Base-by-base conservation (phyloP, 1,140 invertebrate species). In the Ips typographus region DNA sequence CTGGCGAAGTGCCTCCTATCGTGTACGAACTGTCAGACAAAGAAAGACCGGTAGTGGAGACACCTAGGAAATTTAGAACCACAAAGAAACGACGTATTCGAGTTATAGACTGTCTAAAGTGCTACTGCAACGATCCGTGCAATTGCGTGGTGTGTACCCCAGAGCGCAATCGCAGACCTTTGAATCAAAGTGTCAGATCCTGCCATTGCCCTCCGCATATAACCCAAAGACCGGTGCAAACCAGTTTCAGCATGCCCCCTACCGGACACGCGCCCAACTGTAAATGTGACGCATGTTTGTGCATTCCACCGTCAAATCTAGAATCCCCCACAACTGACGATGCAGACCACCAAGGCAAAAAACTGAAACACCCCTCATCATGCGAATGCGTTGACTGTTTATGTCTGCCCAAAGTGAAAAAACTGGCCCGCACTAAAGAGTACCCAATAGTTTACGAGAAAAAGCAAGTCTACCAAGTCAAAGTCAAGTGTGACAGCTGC, bases 351-450 rank as follows among this genome's bases (percentile, higher is more conserved):
- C 2, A 60, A 4, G 8, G 6, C 36, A 60, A 43, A 4, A 22
- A 22, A 22, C 22, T 22, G 22, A 22, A 22, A 22, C 73, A 74
- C 42, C 43, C 69, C 6, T 55, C 64, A 39, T 57, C 43, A 52
- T 75, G 74, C 37, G 70, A 71, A 56, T 75, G 74, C 51, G 65
- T 75, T 4, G 72, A 75, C 52, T 75, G 74, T 44, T 55, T 73
- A 2, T 71, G 69, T 42, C 22, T 71, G 42, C 72, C 72, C 2
- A 61, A 68, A 36, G 65, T 73, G 5, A 62, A 68, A 43, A 44
- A 61, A 47, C 6, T 73, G 1, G 69, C 69, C 3, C 4, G 55
- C n/a, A 71, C 67, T 3, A 60, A 56, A 22, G 69, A 73, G 39
- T 58, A 58, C 39, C 69, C 69, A 36, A 36, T 71, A 42, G 56